Evolutionary conservation across 1,140 invertebrate species (phyloP), one percentile per base, ranked within the genome.

Genomic region (Armadillidium nasatum): DNA sequence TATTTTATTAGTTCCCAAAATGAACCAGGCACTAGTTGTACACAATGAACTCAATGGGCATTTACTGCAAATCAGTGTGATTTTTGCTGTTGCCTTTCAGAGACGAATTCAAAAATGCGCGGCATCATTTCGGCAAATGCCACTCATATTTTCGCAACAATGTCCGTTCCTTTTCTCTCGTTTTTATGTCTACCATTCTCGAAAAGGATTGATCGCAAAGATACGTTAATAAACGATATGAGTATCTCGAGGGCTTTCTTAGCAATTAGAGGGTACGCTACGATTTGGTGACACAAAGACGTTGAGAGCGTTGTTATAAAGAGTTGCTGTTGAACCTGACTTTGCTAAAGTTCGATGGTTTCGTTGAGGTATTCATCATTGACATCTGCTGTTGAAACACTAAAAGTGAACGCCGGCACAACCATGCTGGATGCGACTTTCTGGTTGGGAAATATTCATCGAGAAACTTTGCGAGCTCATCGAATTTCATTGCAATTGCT

Each of bases 131-230:
- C 6, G 33, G 33, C 33, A 33, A 33, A 6, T 33, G 33, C 33
- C 33, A 33, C 33, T 33, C 33, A 33, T 1, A 33, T 33, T 33
- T 33, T 33, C 33, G 33, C 33, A 33, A 33, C 33, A 33, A 33
- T 68, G 66, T 33, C 46, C 69, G 22, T 21, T 46, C 79, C 68
- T 3, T 33, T 33, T 33, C 33, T 33, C n/a, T 33, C 33, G 33
- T 21, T 43, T 69, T 81, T 79, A 54, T 77, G 80, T 75, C 72
- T 70, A 68, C 74, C 44, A 73, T 80, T 77, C 76, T 82, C 33
- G 33, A n/a, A 72, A 71, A 21, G 0, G 22, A 33, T 60, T 76
- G 69, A 3, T 71, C 69, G 69, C 69, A 71, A 71, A 71, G 69
- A 21, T 71, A 71, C 43, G 69, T n/a, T 73, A 54, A 54, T 11